Percentiles rank a stretch among this genome's conserved stretches.
Evolutionary conservation across 2,888 invertebrate species (phyloP).

Genomic region (Pollenia angustigena): DNA sequence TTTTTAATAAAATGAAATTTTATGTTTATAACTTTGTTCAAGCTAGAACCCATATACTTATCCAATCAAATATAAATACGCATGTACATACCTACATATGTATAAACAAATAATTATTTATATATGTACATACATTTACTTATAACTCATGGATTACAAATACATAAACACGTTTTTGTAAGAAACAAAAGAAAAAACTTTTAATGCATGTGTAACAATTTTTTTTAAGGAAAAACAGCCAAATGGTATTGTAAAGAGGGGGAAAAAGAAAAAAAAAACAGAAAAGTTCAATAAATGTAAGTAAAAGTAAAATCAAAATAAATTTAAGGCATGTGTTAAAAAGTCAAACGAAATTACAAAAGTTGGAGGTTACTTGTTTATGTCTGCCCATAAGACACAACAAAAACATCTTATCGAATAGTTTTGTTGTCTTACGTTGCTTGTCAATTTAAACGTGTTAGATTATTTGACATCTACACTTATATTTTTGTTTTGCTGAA

Average conservation of each 20-base stretch:
- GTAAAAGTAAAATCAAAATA: slow-evolving; percentile 38
- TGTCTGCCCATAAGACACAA: background rate
- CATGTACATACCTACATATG: background rate
- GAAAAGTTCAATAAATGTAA: slow-evolving; percentile 50
- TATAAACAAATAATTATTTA: slow-evolving; percentile 16
- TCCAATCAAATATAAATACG: slow-evolving; percentile 8
- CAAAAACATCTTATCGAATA: slow-evolving; percentile 50
- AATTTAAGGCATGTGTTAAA: slow-evolving; percentile 35
- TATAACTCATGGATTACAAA: slow-evolving; percentile 70
- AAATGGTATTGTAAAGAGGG: background rate
- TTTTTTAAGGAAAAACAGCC: slow-evolving; percentile 3
- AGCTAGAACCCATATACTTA: slow-evolving; percentile 6
- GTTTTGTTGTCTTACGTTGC: slow-evolving; percentile 48
- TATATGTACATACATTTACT: slow-evolving; percentile 33
- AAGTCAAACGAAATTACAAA: slow-evolving; percentile 1
- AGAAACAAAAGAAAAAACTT: slow-evolving; percentile 52
- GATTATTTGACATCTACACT: slow-evolving; percentile 67
- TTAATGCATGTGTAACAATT: slow-evolving; percentile 21
- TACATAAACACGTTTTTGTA: slow-evolving; percentile 72
- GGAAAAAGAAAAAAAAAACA: background rate
- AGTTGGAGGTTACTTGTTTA: background rate
- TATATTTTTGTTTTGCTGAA: slow-evolving; percentile 17
- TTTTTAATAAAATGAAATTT: slow-evolving; percentile 72
- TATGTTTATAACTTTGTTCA: slow-evolving; percentile 71
- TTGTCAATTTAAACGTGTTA: slow-evolving; percentile 64